A percentile compares a stretch with the other conserved stretches of the same genome.
Conservation (phyloP, 2,797 vertebrate genomes). For the Adelosebastes latens region DNA sequence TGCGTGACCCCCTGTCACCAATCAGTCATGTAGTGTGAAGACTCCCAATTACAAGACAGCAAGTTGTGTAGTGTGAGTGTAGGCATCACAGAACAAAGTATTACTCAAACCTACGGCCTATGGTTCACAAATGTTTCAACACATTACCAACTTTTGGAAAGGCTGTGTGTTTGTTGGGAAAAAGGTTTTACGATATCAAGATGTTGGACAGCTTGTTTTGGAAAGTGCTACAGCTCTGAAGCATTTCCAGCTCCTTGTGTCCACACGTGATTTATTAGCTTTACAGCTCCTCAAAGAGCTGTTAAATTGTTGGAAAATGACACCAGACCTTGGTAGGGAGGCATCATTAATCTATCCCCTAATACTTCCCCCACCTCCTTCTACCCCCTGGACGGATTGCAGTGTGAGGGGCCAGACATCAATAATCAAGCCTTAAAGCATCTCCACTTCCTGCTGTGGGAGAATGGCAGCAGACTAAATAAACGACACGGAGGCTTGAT, state of each 20-base stretch:
- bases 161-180: neutral
- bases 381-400: conserved; percentile 1
- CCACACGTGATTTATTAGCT: neutral
- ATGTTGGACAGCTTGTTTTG: neutral
- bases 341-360: conserved; percentile 55
- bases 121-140: neutral
- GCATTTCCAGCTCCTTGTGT: neutral
- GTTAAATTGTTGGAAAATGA: conserved; percentile 24
- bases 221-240: neutral
- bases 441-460: conserved; percentile 65
- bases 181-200: neutral
- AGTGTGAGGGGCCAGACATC: conserved; percentile 49
- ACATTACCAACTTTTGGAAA: neutral
- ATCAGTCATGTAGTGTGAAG: too few relatives aligned
- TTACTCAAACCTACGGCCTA: neutral
- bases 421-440: conserved; percentile 67
- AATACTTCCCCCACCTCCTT: neutral
- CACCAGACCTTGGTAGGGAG: neutral
- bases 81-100: neutral
- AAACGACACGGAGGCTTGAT: conserved; percentile 37
- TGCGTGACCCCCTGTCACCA: too few relatives aligned
- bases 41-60: too few relatives aligned
- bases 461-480: conserved; percentile 66
- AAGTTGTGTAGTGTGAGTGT: too few relatives aligned
- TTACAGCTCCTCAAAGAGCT: neutral